These are phyloP conservation scores for Saiga tatarica DNA, from an alignment of 2,113 vertebrate genomes.

Conservation along the genomic window DNA sequence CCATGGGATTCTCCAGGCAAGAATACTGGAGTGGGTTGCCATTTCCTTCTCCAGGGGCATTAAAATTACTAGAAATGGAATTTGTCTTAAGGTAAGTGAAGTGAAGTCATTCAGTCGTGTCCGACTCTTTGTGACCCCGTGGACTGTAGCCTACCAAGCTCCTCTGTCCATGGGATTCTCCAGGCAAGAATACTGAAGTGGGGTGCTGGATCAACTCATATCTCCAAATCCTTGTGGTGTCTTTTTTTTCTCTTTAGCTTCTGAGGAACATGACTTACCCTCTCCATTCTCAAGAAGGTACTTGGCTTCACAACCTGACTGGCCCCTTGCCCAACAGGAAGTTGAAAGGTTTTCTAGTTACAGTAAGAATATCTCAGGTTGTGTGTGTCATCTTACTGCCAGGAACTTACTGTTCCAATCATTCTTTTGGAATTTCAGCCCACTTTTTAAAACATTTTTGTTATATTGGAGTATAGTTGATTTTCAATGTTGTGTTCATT, in stretches of 20 bases:
- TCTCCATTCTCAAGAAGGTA: not conserved
- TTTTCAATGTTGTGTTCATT: not conserved
- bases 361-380: fast-evolving
- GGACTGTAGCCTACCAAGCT: no score
- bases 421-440: not conserved
- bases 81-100: not conserved
- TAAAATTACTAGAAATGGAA: not conserved
- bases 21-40: no score
- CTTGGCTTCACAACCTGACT: not conserved
- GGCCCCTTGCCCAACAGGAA: fast-evolving
- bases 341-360: not conserved
- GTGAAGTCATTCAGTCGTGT: no score
- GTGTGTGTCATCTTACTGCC: not conserved
- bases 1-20: no score
- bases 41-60: no score
- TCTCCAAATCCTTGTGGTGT: not conserved
- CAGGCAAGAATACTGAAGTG: no score
- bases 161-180: no score
- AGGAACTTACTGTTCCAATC: not conserved
- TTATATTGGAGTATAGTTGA: not conserved
- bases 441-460: not conserved
- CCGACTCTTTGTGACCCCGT: no score
- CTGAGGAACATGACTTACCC: not conserved
- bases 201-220: not conserved
- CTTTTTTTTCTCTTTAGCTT: not conserved